Base-by-base conservation (phyloP, 2,113 vertebrate genomes). In the Petromus typicus region DNA sequence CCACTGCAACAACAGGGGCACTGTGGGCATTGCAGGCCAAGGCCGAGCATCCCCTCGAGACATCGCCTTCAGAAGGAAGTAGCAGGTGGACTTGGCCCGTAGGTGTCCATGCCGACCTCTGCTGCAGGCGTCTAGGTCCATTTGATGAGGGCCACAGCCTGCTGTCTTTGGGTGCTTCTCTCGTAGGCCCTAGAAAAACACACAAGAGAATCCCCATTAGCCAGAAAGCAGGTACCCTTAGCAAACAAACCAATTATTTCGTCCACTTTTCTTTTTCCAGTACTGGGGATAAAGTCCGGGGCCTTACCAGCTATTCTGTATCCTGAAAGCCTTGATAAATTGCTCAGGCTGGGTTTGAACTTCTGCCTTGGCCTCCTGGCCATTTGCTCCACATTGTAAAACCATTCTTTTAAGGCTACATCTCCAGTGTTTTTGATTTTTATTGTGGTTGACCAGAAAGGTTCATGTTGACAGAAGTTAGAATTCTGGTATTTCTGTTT, bases 371-470 rank as follows among this genome's bases (percentile, higher is more conserved):
- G 75, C 27, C 45, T 78, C 45, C 18, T 51, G 48, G 30, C 27
- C 73, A 8, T 45, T 16, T 18, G 27, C 73, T 43, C 27, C 73
- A 51, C 45, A 51, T 32, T 76, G n/a, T 66, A 56, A 78, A 75
- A 59, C 61, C 57, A 7, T 64, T 56, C 25, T 90, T 91, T 73
- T 30, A 56, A 90, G 51, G 45, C 17, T 37, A 5, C 66, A 2
- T 18, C 64, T 64, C 30, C 43, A 61, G 20, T 92, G 10, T 85
- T 83, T 92, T 92, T 85, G 57, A 90, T 13, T 69, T 79, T 78
- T 71, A 51, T 63, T 81, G 69, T 83, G 51, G 71, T 56, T 13
- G 12, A 2, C 43, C 25, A 25, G 25, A 45, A 54, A 5, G 37
- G 37, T n/a, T 89, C 27, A 45, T 54, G 34, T 23, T 48, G 92